A percentile compares a stretch with the other conserved stretches of the same genome.
phyloP scores from a whole-genome alignment of 2,797 vertebrate genomes.

The Phrynocephalus vlangalii region DNA sequence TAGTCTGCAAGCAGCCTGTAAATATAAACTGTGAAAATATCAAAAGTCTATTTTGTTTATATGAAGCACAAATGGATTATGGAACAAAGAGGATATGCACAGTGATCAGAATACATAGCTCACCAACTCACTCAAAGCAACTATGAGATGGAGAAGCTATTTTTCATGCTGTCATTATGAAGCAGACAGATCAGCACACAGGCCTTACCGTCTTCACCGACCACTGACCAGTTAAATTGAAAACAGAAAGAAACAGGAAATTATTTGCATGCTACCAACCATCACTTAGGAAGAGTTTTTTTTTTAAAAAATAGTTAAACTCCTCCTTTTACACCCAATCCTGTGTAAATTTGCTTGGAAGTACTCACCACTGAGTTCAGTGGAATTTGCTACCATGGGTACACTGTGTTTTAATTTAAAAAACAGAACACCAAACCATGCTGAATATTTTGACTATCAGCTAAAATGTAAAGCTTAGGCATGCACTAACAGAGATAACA shows the following conservation, averaged over 20 bases:
- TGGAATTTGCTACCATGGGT: slow-evolving; percentile 56
- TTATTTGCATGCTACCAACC: slow-evolving; percentile 78
- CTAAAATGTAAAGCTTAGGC: slow-evolving; percentile 61
- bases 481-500: slow-evolving; percentile 54
- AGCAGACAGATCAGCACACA: slow-evolving; percentile 82
- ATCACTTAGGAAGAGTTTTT: slow-evolving; percentile 68
- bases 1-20: not conserved
- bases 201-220: slow-evolving; percentile 93
- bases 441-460: slow-evolving; percentile 54
- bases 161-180: slow-evolving; percentile 75
- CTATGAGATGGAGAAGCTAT: slow-evolving; percentile 71
- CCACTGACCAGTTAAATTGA: slow-evolving; percentile 90
- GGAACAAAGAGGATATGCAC: slow-evolving; percentile 54
- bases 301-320: not conserved
- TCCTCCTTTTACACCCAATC: not conserved
- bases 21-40: slow-evolving; percentile 26
- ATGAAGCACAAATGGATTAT: slow-evolving; percentile 70
- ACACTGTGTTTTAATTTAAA: slow-evolving; percentile 15
- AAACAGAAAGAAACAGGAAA: slow-evolving; percentile 86
- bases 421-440: slow-evolving; percentile 39
- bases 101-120: slow-evolving; percentile 67
- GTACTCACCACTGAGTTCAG: not conserved
- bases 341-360: not conserved
- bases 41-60: slow-evolving; percentile 54
- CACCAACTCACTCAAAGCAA: slow-evolving; percentile 71